Base-by-base conservation (phyloP, 2,888 invertebrate genomes). In the Enchytraeus crypticus region DNA sequence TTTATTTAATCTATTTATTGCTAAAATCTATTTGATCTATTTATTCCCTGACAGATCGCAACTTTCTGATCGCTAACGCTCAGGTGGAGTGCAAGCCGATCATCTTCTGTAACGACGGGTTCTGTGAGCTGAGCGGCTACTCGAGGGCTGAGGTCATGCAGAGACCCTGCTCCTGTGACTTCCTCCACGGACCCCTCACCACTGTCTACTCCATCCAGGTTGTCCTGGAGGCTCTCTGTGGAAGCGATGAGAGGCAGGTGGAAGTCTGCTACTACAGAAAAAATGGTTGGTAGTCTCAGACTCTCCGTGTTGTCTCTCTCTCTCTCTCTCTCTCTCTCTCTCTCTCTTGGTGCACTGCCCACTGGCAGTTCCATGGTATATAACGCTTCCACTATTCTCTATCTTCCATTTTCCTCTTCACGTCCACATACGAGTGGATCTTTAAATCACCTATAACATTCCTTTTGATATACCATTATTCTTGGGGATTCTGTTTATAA, bases 41-140 rank as follows among this genome's bases (percentile, higher is more conserved):
- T 60, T 57, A 26, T 66, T 56, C 58, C 53, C 49, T 72, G 74
- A 46, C 84, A 88, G 88, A 88, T 84, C 85, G 88, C 74, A 88
- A 87, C 77, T 89, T 88, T 82, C 82, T 88, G 80, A 87, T 89
- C 74, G 88, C 87, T 65, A 89, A 89, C 80, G 87, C 87, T 71
- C 85, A 87, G 77, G 85, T 84, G 60, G 79, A 79, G 53, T 77
- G 78, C 26, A 86, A 86, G 79, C 86, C 88, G 78, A 87, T 88
- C 77, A 88, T 89, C 77, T 89, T 88, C 81, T 88, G 88, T 79
- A 88, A 88, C 76, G 88, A 89, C 81, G 88, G 88, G 71, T 88
- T 88, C 79, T 88, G 88, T 79, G 86, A 87, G 70, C 81, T 88
- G 79, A 83, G 84, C 55, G 88, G 88, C 61, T 88, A 84, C 81